Base-by-base conservation (phyloP, 2,888 invertebrate species). In the Tetragonula carbonaria region DNA sequence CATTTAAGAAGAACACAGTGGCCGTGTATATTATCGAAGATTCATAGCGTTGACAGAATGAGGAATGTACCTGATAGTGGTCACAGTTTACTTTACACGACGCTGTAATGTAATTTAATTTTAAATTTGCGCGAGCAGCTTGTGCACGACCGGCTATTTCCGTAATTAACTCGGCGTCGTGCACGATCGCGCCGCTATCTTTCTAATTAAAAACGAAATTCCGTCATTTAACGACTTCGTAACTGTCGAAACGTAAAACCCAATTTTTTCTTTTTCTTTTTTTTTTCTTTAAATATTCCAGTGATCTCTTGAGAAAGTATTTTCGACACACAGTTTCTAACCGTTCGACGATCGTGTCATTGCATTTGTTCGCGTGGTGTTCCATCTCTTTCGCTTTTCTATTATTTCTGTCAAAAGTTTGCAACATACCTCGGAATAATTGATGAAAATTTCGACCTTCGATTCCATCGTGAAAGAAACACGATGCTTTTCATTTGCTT, bases 31-130 rank as follows among this genome's bases (percentile, higher is more conserved):
- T 38, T 65, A 14, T 14, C 65, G 38, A 33, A 13, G 21, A 21
- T 21, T 21, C 21, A 33, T 21, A 21, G 14, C 21, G 14, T 16
- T 38, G 33, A 38, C 65, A 38, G 65, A 38, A 21, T 14, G 38
- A 13, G 14, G 65, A 38, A 21, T 13, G n/a, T 21, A 33, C 65
- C 13, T 13, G 21, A 38, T 38, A 0, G 14, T 21, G 38, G 21
- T 21, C 33, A 65, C 65, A 65, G 33, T 65, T 81, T 65, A 71
- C 59, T 80, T 72, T 72, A 78, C 66, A 67, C 45, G 51, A 65
- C 23, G 73, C 63, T 82, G 28, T 28, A 82, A 82, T 78, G 81
- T 73, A 78, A 82, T 82, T 74, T 63, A 73, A 78, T 66, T 38
- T 72, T 74, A 82, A 82, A 82, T 62, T 28, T 72, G 80, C 50